Evolutionary conservation across 2,113 vertebrate species (phyloP).

Genomic region (Ascaphus truei): DNA sequence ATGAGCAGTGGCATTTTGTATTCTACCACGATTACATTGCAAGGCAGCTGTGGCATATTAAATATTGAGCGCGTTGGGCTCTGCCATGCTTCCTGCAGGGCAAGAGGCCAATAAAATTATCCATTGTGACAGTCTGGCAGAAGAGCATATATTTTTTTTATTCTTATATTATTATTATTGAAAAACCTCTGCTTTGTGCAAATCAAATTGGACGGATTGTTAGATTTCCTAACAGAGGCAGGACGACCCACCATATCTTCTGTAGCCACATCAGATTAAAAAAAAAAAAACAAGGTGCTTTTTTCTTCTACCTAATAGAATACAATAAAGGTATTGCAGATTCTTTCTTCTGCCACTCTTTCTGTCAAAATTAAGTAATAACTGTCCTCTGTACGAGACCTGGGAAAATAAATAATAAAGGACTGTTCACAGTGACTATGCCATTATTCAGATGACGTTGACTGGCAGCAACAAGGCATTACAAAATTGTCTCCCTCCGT

Average conservation of each 20-base stretch:
- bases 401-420: constrained; percentile 36
- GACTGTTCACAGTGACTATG: neutral
- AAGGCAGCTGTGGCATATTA: constrained; percentile 40
- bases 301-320: neutral
- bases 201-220: constrained; percentile 13
- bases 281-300: neutral
- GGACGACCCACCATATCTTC: neutral
- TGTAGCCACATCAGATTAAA: constrained; percentile 10
- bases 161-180: too few species aligned
- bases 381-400: constrained; percentile 6
- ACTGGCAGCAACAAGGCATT: constrained; percentile 44
- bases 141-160: constrained; percentile 8
- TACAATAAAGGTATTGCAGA: neutral
- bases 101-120: constrained; percentile 11
- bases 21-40: constrained; percentile 4
- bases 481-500: constrained; percentile 41
- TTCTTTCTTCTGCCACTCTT: constrained; percentile 14
- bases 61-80: constrained; percentile 39
- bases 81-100: constrained; percentile 25
- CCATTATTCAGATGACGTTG: constrained; percentile 42
- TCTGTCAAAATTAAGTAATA: constrained; percentile 40
- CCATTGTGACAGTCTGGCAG: neutral
- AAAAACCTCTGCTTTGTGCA: constrained; percentile 15
- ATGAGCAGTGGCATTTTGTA: constrained; percentile 44
- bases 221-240: constrained; percentile 10